These are phyloP conservation scores for Montipora efflorescens DNA, from an alignment of 64 coral and sea anemone genomes.

Conservation along the genomic window DNA sequence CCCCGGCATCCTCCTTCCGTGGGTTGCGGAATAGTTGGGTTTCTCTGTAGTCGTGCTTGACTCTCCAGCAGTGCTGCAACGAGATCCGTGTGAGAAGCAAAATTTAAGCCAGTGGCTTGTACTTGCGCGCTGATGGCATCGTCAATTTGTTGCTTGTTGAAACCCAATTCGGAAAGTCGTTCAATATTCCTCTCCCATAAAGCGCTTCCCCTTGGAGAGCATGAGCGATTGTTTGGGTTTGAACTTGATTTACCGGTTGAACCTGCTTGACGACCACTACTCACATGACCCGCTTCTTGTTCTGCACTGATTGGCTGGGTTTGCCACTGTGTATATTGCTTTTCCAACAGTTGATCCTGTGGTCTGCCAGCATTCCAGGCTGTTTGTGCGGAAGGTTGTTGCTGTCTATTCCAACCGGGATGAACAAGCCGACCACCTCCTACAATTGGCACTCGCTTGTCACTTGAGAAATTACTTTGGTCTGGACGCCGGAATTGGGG, in stretches of 20 bases:
- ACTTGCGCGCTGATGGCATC: slow-evolving; percentile 59
- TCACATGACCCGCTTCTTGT: background rate
- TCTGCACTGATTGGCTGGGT: background rate
- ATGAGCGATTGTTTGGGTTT: background rate
- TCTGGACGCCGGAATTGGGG: background rate
- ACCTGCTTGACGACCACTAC: background rate
- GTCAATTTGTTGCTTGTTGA: slow-evolving; percentile 66
- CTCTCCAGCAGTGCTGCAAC: slow-evolving; percentile 75
- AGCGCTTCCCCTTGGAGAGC: slow-evolving; percentile 3
- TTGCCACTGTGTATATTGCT: background rate
- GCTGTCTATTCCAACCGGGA: background rate
- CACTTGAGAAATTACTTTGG: background rate
- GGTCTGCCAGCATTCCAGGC: background rate
- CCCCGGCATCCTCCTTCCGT: background rate
- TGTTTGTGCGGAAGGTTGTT: background rate
- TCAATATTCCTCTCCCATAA: slow-evolving; percentile 48
- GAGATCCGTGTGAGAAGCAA: slow-evolving; percentile 55
- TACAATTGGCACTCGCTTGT: background rate
- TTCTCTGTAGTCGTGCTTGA: background rate
- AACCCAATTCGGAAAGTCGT: slow-evolving; percentile 69
- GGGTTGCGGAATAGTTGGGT: background rate
- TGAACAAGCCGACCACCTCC: background rate
- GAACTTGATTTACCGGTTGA: background rate
- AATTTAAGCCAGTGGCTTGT: slow-evolving; percentile 58
- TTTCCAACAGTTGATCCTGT: background rate